Conservation (phyloP, 1,140 invertebrate genomes). For the Trichogramma pretiosum region DNA sequence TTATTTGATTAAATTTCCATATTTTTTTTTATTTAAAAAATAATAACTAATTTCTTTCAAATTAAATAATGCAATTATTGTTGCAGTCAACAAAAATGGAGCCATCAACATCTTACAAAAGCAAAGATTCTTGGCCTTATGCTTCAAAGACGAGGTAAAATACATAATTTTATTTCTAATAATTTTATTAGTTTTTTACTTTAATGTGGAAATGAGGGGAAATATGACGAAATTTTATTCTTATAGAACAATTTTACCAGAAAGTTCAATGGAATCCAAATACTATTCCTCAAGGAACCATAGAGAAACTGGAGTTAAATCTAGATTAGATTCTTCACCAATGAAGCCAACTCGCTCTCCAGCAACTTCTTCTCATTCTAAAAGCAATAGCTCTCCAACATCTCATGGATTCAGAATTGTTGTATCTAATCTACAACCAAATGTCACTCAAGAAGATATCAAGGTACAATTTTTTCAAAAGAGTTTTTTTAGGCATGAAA, state of each 20-base stretch:
- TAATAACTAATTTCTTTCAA: too few species aligned
- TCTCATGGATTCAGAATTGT: constrained; percentile 65
- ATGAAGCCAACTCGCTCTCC: constrained; percentile 40
- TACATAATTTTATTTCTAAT: neutral
- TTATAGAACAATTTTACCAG: constrained; percentile 32
- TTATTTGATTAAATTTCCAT: too few species aligned
- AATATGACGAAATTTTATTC: constrained; percentile 1
- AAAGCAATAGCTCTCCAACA: constrained; percentile 42
- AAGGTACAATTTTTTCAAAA: constrained; percentile 48
- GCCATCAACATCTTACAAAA: constrained; percentile 25
- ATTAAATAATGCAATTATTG: constrained; percentile 1
- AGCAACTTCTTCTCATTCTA: constrained; percentile 46
- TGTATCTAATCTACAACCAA: constrained; percentile 77
- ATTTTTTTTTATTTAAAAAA: too few species aligned
- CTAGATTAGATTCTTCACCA: constrained; percentile 42
- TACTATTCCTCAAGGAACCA: constrained; percentile 35
- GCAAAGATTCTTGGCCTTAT: constrained; percentile 37
- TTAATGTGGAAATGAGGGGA: too few species aligned
- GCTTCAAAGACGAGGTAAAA: constrained; percentile 26
- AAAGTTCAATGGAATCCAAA: constrained; percentile 37
- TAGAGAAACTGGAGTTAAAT: constrained; percentile 40
- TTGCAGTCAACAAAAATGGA: constrained; percentile 24
- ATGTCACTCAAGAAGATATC: constrained; percentile 82
- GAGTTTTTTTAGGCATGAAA: constrained; percentile 9
- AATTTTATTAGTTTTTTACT: neutral